Evolutionary conservation across 2,888 invertebrate species (phyloP), one percentile per base, ranked within the genome.

Genomic region (Pharmacophagus antenor): DNA sequence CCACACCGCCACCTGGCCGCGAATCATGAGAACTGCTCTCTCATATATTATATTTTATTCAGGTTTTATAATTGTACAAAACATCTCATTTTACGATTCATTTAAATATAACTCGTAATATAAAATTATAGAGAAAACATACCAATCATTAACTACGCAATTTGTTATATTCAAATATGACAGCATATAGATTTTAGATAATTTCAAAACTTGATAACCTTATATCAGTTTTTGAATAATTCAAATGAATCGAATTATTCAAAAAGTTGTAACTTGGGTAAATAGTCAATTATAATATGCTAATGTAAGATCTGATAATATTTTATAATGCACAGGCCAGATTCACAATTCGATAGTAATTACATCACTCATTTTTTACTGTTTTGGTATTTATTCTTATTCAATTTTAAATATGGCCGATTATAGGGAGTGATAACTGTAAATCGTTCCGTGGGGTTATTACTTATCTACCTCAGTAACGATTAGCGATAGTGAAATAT

Each of bases 1-100:
- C 82, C 74, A 78, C 79, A 77, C 80, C 82, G 81, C 86, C 89
- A 88, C 89, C 89, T 89, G 89, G 83, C 84, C 77, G 80, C 81
- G 82, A 85, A 85, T 82, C 87, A 85, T 87, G 88, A 83, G 88
- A 88, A 87, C 79, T 76, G 72, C 74, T 77, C 73, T 74, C 69
- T 48, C 42, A 56, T 46, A 61, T 56, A 61, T 61, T 41, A 51
- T 66, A 59, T 48, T 41, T 22, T 65, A 62, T 56, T 63, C 37
- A 57, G 59, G 55, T 58, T 60, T 56, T 23, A 44, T 15, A 50
- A 18, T 18, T 10, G 42, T 18, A 5, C n/a, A n/a, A n/a, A n/a
- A 37, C 15, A 37, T n/a, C 15, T 37, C 37, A 3, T 31, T 31
- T 31, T 37, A 37, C 37, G 37, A 37, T 37, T 37, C n/a, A 15